Evolutionary conservation across 2,888 invertebrate genomes (phyloP).

Genomic region (Eupithecia pulchellata): DNA sequence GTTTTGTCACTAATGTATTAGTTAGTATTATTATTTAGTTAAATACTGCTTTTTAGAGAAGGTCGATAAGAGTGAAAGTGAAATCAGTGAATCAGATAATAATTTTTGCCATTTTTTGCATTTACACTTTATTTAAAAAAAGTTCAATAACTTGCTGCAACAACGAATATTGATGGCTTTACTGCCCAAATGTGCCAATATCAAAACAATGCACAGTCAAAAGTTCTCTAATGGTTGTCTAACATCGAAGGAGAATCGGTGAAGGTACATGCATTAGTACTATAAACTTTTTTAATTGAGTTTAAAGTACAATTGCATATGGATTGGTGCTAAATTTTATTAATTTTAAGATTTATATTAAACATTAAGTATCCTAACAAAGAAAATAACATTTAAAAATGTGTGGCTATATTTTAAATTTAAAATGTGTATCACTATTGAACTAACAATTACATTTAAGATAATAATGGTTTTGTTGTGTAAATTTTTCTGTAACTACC

Average conservation of each 20-base stretch:
- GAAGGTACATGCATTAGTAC: slow-evolving; percentile 66
- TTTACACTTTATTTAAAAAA: slow-evolving; percentile 75
- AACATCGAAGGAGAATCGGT: slow-evolving; percentile 45
- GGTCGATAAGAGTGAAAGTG: slow-evolving; percentile 56
- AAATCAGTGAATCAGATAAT: slow-evolving; percentile 59
- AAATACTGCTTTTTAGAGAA: slow-evolving; percentile 59
- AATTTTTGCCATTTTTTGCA: slow-evolving; percentile 83
- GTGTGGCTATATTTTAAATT: slow-evolving; percentile 52
- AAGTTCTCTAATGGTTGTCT: slow-evolving; percentile 41
- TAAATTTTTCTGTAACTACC: slow-evolving; percentile 19
- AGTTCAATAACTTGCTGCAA: slow-evolving; percentile 67
- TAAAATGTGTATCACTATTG: slow-evolving; percentile 35
- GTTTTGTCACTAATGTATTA: slow-evolving; percentile 63
- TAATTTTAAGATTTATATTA: slow-evolving; percentile 57
- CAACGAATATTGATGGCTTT: slow-evolving; percentile 65
- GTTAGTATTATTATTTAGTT: slow-evolving; percentile 55
- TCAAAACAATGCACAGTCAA: slow-evolving; percentile 37
- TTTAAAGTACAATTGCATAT: slow-evolving; percentile 68
- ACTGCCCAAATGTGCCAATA: slow-evolving; percentile 73
- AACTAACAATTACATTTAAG: slow-evolving; percentile 39
- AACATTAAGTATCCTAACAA: slow-evolving; percentile 54
- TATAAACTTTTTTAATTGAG: slow-evolving; percentile 51
- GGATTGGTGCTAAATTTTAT: slow-evolving; percentile 74
- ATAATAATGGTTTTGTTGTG: slow-evolving; percentile 28
- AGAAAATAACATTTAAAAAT: slow-evolving; percentile 53